Evolutionary conservation across 2,888 invertebrate genomes (phyloP).

Genomic region (Dascillus cervinus): DNA sequence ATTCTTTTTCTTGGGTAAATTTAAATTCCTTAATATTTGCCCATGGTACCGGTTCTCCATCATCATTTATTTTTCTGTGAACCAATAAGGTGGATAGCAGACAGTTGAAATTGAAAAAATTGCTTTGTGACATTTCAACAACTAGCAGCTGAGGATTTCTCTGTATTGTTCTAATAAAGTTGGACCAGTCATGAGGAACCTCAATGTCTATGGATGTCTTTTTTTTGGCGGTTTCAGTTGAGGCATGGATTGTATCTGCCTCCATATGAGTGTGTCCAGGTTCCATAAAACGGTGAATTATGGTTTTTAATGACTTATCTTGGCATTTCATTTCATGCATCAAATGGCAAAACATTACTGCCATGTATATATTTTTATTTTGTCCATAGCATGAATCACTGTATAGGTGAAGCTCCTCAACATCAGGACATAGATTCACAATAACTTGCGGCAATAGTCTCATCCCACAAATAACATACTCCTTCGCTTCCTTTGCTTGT

Average conservation of each 20-base stretch:
- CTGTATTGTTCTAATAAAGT: constrained; percentile 1
- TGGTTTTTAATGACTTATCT: background rate
- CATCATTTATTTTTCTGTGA: no score
- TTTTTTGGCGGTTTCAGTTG: constrained; percentile 1
- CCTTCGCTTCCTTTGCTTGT: background rate
- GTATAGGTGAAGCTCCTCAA: background rate
- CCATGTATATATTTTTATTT: constrained; percentile 1
- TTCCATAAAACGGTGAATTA: constrained; percentile 2
- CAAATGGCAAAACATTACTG: background rate
- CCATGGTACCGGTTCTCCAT: no score
- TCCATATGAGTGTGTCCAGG: constrained; percentile 1
- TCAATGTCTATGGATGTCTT: constrained; percentile 1
- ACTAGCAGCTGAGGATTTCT: constrained; percentile 2
- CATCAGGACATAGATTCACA: background rate
- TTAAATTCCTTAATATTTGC: no score
- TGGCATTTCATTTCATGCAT: background rate
- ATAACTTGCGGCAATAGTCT: constrained; percentile 3
- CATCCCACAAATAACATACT: constrained; percentile 1
- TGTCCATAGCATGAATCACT: constrained; percentile 2
- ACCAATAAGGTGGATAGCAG: no score
- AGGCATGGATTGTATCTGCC: constrained; percentile 11
- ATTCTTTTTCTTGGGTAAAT: no score
- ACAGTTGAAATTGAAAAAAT: constrained; percentile 2
- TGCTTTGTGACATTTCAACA: constrained; percentile 4
- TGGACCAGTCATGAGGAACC: constrained; percentile 1